Base-by-base conservation (phyloP, 23 tunicate species). In the Corella eumyota region DNA sequence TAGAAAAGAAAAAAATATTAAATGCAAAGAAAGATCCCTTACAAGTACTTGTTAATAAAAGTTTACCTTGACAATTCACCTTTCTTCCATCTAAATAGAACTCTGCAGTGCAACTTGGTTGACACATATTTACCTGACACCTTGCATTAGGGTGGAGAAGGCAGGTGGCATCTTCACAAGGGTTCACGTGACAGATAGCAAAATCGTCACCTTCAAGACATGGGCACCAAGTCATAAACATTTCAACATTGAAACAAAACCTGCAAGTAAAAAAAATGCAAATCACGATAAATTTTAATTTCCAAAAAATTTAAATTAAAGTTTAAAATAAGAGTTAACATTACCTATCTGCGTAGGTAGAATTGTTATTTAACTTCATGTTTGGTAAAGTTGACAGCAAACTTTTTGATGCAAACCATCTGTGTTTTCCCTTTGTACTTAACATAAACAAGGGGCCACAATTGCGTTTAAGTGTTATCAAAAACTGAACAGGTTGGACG, bases 211-310 rank as follows among this genome's bases (percentile, higher is more conserved):
- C 82, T 46, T 84, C 82, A 62, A 84, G 44, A 32, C 94, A 84
- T 17, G 94, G 94, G 65, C 94, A 84, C 94, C 94, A 84, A 3
- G 94, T 65, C 94, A 84, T 17, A 46, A 84, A 34, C 76, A 75
- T 64, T 6, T 84, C 94, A 57, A 70, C 75, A 36, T 84, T 73
- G 24, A 84, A 54, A 53, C 94, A 84, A 56, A 74, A 73, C 31
- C 94, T 84, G 63, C 13, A 38, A 60, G 23, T 7, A 51, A 57
- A 11, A n/a, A n/a, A 54, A 25, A 11, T 25, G n/a, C n/a, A n/a
- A n/a, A n/a, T n/a, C n/a, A n/a, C n/a, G n/a, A n/a, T n/a, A n/a
- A n/a, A n/a, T n/a, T n/a, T n/a, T n/a, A n/a, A n/a, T n/a, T n/a
- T n/a, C n/a, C n/a, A n/a, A n/a, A n/a, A n/a, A n/a, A n/a, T n/a